Base-by-base conservation (phyloP, 37 sponge, comb jelly and placozoan species). In the Chondrilla cf. caribensis region DNA sequence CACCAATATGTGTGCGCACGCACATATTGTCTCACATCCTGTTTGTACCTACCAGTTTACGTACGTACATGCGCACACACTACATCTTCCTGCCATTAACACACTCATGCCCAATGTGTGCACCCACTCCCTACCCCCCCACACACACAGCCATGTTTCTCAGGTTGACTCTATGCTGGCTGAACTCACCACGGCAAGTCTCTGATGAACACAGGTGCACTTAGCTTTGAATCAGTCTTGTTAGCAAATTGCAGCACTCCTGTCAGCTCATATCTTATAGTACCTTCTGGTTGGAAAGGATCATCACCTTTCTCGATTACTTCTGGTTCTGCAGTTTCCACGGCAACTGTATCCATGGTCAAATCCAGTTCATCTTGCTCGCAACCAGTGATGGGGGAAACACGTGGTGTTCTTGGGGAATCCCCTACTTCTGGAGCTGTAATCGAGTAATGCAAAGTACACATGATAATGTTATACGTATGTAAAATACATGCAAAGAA, bases 141-240 rank as follows among this genome's bases (percentile, higher is more conserved):
- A n/a, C n/a, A n/a, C n/a, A n/a, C n/a, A n/a, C n/a, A n/a, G n/a
- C n/a, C n/a, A n/a, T n/a, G n/a, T n/a, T n/a, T n/a, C n/a, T n/a
- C n/a, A n/a, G n/a, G n/a, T n/a, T n/a, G n/a, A n/a, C n/a, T n/a
- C n/a, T n/a, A n/a, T n/a, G n/a, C n/a, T n/a, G n/a, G n/a, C n/a
- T n/a, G n/a, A 18, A 70, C 75, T 2, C 80, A 96, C 97, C 97
- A 96, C 57, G 97, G 97, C 58, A 96, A 65, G 51, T 90, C 88
- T 79, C 97, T 72, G 43, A 96, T 87, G 58, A 68, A 90, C 11
- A 87, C 76, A 19, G 92, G 86, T 33, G 77, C 58, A 81, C 92
- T 91, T 59, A 92, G 68, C 9, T 37, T 35, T 37, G 91, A 77
- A 2, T 73, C 87, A 5, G 47, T 60, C 17, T 58, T 60, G 58